phyloP scores from a whole-genome alignment of 64 coral and sea anemone species.

The Porites lutea region DNA sequence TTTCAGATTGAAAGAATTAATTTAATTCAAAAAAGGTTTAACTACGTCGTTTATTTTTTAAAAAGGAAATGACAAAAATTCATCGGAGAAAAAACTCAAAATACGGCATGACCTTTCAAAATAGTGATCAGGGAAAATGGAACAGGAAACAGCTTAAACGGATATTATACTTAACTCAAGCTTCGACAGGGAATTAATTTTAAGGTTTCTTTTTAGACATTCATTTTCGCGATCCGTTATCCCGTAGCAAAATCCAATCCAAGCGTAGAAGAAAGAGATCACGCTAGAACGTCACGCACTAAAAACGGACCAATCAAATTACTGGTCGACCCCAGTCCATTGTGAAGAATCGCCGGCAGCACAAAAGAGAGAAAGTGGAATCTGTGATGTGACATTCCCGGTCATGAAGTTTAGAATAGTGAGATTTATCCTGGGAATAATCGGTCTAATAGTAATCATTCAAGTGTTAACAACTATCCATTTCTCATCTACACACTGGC shows the following conservation, averaged over 20 bases:
- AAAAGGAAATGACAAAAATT: too few species aligned
- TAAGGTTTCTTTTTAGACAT: background rate
- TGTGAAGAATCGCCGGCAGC: background rate
- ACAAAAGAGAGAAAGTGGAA: background rate
- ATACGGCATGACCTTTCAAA: too few species aligned
- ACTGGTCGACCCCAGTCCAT: slow-evolving; percentile 5
- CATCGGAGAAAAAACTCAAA: too few species aligned
- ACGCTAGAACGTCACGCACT: slow-evolving; percentile 15
- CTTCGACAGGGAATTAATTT: background rate
- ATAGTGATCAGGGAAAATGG: too few species aligned
- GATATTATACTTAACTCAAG: background rate
- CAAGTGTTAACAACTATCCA: slow-evolving; percentile 89
- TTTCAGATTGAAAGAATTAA: too few species aligned
- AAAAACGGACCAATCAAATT: slow-evolving; percentile 28
- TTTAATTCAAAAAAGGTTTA: too few species aligned
- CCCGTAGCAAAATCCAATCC: background rate
- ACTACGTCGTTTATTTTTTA: too few species aligned
- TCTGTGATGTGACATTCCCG: slow-evolving; percentile 21
- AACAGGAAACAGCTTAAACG: too few species aligned
- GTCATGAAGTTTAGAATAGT: slow-evolving; percentile 90
- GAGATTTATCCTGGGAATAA: slow-evolving; percentile 89
- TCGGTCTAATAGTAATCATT: slow-evolving; percentile 82
- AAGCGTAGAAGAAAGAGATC: background rate
- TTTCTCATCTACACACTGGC: slow-evolving; percentile 94
- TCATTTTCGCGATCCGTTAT: background rate